Conservation (phyloP, 2,888 invertebrate species). For the Synergus gifuensis region DNA sequence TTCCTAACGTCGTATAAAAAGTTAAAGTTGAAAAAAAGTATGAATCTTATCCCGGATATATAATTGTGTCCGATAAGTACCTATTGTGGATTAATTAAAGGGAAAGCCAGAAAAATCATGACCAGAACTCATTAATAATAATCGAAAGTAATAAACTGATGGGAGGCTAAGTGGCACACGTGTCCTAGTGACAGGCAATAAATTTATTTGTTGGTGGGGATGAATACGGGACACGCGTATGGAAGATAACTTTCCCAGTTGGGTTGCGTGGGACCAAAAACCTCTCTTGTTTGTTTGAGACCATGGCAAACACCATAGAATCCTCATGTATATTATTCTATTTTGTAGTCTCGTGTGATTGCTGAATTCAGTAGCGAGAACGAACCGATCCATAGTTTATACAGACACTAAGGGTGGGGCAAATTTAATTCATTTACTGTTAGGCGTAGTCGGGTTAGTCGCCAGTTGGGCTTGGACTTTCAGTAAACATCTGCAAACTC, state of each 20-base stretch:
- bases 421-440: conserved; percentile 66
- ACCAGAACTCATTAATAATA: background rate
- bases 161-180: conserved; percentile 10
- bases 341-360: conserved; percentile 41
- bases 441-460: conserved; percentile 53
- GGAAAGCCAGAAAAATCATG: background rate
- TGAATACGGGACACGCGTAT: conserved; percentile 44
- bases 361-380: conserved; percentile 26
- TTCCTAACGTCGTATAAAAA: too few species aligned
- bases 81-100: background rate
- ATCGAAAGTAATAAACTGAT: conserved; percentile 6
- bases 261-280: conserved; percentile 50
- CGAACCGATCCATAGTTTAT: conserved; percentile 9
- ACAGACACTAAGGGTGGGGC: conserved; percentile 40
- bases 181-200: conserved; percentile 33
- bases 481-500: conserved; percentile 68
- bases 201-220: conserved; percentile 34
- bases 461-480: conserved; percentile 56
- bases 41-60: too few species aligned
- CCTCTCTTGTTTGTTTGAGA: conserved; percentile 42
- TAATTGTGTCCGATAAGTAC: background rate
- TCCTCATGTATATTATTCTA: conserved; percentile 47
- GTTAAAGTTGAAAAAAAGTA: too few species aligned
- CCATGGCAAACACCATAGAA: conserved; percentile 42
- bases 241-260: conserved; percentile 46